Base-by-base conservation (phyloP, 37 sponge, comb jelly and placozoan species). In the Haliclona indistincta region DNA sequence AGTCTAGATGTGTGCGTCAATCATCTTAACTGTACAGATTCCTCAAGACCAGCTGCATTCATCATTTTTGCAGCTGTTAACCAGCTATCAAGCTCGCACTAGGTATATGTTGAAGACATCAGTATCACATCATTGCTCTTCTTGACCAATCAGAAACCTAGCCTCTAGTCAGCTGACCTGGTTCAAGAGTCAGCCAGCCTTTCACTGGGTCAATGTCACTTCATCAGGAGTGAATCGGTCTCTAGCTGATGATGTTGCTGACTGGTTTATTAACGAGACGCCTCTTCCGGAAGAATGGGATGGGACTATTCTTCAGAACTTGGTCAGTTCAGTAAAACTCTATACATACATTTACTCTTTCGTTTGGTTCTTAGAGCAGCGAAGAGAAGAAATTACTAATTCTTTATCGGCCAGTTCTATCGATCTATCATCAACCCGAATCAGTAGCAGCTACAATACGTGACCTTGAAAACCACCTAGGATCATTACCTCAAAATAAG, bases 181-280 rank as follows among this genome's bases (percentile, higher is more conserved):
- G 83, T 73, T 71, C 36, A 85, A 69, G 67, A 85, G 58, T 33
- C 64, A 73, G 19, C 73, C 61, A 0, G 1, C 17, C 26, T 91
- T 91, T 54, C 78, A 77, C 20, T 91, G 91, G 91, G 35, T 91
- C 68, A 86, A 91, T 54, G 63, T 91, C 74, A 67, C 90, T 29
- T 70, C 89, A 0, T 70, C 65, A 5, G 41, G 58, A 22, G 68
- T 55, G 5, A 35, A 26, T 39, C 52, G 74, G 36, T 55, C 85
- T 6, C 69, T 91, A 26, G 80, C 73, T 26, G 71, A 55, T 19
- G 45, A 29, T 23, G 83, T 91, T 35, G 53, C 45, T 0, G 52
- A 73, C 1, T 91, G 91, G 91, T 72, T 85, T 42, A 33, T 35
- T 0, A 28, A 56, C 15, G 79, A 78, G 38, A 61, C 35, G 28